Conservation (phyloP, 2,113 vertebrate species). For the Prinia subflava region DNA sequence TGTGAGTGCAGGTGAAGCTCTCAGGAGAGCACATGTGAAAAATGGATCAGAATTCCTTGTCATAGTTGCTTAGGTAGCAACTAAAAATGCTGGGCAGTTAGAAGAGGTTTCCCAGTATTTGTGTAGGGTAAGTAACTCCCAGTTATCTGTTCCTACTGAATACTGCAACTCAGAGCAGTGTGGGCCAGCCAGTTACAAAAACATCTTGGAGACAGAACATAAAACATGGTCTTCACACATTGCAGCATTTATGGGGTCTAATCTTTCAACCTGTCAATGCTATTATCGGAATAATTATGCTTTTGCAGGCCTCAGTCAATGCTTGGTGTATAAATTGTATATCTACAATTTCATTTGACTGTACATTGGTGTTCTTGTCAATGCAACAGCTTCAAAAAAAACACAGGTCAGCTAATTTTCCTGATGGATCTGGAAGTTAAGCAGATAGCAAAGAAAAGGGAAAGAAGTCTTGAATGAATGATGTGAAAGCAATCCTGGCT, state of each 20-base stretch:
- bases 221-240: background rate
- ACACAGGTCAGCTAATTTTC: background rate
- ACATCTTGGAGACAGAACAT: background rate
- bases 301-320: background rate
- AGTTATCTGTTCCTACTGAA: background rate
- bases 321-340: background rate
- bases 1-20: background rate
- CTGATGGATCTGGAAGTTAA: accelerated
- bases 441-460: background rate
- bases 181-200: background rate
- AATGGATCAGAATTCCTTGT: background rate
- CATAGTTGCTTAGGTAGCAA: background rate
- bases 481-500: background rate
- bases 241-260: background rate
- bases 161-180: background rate
- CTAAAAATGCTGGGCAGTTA: background rate
- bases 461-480: background rate
- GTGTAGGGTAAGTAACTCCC: background rate
- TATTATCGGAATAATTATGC: background rate
- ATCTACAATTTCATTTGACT: background rate
- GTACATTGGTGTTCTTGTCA: accelerated
- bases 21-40: background rate
- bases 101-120: background rate
- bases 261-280: background rate
- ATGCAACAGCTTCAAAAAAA: background rate